Conservation (phyloP, 2,113 vertebrate genomes). For the Semnopithecus entellus region DNA sequence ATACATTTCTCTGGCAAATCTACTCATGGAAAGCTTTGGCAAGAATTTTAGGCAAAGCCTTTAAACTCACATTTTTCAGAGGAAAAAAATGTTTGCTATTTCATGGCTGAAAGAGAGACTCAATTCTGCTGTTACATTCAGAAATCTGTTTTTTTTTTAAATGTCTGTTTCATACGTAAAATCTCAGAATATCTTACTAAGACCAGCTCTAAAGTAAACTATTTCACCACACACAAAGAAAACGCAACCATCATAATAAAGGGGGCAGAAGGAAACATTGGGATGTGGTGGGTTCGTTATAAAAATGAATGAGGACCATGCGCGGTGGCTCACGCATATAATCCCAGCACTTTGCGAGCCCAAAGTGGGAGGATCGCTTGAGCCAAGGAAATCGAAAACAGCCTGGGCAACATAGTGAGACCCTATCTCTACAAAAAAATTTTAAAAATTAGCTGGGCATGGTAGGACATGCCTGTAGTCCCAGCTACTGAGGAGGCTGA, state of each 20-base stretch:
- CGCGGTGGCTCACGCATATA: too few species aligned
- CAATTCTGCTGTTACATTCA: neutral
- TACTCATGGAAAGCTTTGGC: neutral
- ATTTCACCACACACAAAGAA: neutral
- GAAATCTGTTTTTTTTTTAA: neutral
- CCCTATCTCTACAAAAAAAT: too few species aligned
- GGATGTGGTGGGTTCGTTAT: neutral
- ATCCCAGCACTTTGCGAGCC: too few species aligned
- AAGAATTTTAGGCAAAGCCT: slow-evolving; percentile 23
- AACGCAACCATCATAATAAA: neutral
- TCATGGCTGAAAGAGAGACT: neutral
- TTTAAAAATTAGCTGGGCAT: too few species aligned
- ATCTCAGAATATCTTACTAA: neutral
- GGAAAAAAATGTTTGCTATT: neutral
- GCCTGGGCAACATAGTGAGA: too few species aligned
- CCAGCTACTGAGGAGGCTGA: too few species aligned
- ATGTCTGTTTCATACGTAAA: neutral
- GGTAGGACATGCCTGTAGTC: too few species aligned
- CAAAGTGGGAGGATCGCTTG: too few species aligned
- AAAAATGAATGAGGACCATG: neutral
- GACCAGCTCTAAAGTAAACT: neutral
- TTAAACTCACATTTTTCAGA: neutral
- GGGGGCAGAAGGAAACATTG: neutral
- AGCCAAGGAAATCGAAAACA: too few species aligned
- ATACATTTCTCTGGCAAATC: neutral